phyloP scores from a whole-genome alignment of 2,888 invertebrate species.

The Phragmatobia fuliginosa region DNA sequence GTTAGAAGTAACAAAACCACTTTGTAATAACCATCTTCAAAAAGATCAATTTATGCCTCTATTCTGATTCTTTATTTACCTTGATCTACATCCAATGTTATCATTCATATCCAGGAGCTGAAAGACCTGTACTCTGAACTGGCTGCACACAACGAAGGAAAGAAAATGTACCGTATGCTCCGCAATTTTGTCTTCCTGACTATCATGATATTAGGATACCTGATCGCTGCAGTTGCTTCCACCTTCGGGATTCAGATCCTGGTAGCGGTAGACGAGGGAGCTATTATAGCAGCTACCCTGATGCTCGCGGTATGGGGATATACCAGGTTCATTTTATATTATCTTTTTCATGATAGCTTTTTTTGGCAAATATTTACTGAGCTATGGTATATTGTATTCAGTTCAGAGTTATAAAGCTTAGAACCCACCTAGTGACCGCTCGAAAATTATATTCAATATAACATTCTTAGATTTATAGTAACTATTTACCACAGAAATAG shows the following conservation, averaged over 20 bases:
- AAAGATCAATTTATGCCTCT: background rate
- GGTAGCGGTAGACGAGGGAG: conserved; percentile 91
- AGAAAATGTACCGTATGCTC: conserved; percentile 98
- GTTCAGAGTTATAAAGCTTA: no score
- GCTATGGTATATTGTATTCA: no score
- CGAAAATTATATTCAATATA: no score
- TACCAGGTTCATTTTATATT: conserved; percentile 88
- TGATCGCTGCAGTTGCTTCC: conserved; percentile 92
- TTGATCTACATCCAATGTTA: conserved; percentile 10
- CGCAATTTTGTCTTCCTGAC: conserved; percentile 96
- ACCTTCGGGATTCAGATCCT: conserved; percentile 92
- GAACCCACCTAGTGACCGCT: no score
- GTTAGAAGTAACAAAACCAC: background rate
- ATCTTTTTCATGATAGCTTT: background rate
- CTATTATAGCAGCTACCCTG: conserved; percentile 90
- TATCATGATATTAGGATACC: conserved; percentile 93
- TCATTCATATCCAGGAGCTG: conserved; percentile 89
- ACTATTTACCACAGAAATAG: no score
- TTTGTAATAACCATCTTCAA: background rate
- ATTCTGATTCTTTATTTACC: conserved; percentile 6
- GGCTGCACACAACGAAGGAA: conserved; percentile 97
- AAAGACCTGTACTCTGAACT: conserved; percentile 94
- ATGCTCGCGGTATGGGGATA: conserved; percentile 95
- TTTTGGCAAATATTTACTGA: background rate
- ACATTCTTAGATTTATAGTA: no score